phyloP scores from a whole-genome alignment of 2,113 vertebrate species.

The Eudyptes chrysolophus region DNA sequence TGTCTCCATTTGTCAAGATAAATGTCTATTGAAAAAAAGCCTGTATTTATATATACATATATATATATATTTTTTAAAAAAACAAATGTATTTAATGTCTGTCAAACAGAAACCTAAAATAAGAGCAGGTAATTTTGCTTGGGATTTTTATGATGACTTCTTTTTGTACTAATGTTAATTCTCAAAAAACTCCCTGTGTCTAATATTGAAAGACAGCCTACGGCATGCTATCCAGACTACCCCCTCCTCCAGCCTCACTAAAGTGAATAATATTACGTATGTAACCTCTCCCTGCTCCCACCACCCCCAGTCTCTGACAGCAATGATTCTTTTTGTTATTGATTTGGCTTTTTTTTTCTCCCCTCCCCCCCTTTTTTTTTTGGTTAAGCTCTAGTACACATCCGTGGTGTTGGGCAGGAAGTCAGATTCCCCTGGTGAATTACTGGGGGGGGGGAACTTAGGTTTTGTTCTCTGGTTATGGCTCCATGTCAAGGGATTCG shows the following conservation, averaged over 20 bases:
- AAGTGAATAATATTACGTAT: conserved; percentile 37
- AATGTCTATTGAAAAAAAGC: neutral
- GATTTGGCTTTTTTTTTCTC: neutral
- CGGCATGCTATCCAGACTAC: conserved; percentile 25
- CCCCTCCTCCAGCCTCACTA: conserved; percentile 33
- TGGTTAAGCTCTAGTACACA: neutral
- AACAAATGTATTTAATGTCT: neutral
- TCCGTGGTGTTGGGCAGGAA: conserved; percentile 57
- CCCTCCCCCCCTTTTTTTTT: neutral
- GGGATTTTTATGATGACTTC: conserved; percentile 67
- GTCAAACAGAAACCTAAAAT: conserved; percentile 51
- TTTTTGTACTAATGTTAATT: conserved; percentile 73
- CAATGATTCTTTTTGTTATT: conserved; percentile 57
- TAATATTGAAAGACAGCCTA: conserved; percentile 77
- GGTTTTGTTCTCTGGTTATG: conserved; percentile 36
- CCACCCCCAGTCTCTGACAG: conserved; percentile 30
- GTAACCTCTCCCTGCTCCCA: conserved; percentile 33
- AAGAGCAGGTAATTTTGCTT: conserved; percentile 51
- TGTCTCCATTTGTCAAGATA: neutral
- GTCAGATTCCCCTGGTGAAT: conserved; percentile 63
- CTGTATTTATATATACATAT: neutral
- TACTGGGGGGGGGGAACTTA: neutral
- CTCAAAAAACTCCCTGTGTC: conserved; percentile 73
- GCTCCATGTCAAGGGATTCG: neutral
- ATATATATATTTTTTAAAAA: neutral